A percentile compares a stretch with the other conserved stretches of the same genome.
Evolutionary conservation across 2,113 vertebrate species (phyloP).

Genomic region (Suricata suricatta): DNA sequence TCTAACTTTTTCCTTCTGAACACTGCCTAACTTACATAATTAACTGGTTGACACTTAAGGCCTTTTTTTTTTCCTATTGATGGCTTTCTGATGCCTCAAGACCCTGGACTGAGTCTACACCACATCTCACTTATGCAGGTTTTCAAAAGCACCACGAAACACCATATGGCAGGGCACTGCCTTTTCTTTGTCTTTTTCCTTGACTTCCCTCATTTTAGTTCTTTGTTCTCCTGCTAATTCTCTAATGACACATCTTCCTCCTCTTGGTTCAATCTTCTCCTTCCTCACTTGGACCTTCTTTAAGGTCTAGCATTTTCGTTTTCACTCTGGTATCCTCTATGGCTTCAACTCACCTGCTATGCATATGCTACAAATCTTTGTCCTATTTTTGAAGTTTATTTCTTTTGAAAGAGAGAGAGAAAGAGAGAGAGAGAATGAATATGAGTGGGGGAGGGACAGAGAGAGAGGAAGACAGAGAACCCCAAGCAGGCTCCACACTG

Average conservation of each 20-base stretch:
- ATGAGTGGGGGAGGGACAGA: no score
- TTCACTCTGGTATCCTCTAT: background rate
- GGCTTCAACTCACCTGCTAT: background rate
- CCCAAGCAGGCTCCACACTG: no score
- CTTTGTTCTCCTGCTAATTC: background rate
- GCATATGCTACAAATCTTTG: background rate
- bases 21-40: background rate
- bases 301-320: background rate
- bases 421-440: no score
- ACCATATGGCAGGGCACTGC: accelerated
- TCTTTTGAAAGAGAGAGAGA: no score
- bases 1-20: background rate
- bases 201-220: background rate
- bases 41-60: background rate
- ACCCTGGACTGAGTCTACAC: background rate
- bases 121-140: background rate
- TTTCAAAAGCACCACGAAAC: background rate
- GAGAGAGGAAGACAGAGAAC: no score
- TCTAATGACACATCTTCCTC: background rate
- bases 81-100: background rate
- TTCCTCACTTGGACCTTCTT: background rate
- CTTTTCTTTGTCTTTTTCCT: background rate
- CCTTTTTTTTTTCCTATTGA: background rate
- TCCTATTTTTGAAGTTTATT: no score
- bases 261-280: background rate